These are phyloP conservation scores for Philaenus spumarius DNA, from an alignment of 1,140 invertebrate species.

Conservation along the genomic window DNA sequence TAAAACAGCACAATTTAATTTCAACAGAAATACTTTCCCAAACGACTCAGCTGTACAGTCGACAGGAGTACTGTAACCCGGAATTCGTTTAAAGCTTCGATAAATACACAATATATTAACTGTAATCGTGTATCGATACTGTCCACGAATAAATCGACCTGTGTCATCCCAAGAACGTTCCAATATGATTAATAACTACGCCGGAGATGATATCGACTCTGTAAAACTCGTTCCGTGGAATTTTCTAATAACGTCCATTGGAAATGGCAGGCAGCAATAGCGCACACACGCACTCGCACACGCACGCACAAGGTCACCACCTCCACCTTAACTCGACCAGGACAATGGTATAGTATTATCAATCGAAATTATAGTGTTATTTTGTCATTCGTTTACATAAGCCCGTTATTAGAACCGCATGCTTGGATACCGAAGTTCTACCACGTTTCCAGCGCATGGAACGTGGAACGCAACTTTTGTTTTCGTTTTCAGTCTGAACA, in stretches of 20 bases:
- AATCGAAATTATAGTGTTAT: conserved; percentile 16
- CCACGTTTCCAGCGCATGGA: too few species aligned
- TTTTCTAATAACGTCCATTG: conserved; percentile 11
- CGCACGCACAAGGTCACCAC: conserved; percentile 9
- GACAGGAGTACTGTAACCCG: too few species aligned
- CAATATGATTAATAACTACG: not conserved
- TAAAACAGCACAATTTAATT: too few species aligned
- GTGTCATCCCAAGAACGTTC: not conserved
- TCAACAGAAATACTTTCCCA: too few species aligned
- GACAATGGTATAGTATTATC: conserved; percentile 15
- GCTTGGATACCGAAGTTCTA: not conserved
- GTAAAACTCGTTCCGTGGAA: conserved; percentile 1
- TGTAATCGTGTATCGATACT: too few species aligned
- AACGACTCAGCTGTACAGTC: too few species aligned
- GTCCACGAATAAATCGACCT: too few species aligned
- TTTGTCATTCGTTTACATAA: conserved; percentile 17
- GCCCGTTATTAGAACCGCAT: conserved; percentile 1
- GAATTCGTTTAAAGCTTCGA: too few species aligned
- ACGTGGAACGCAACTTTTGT: too few species aligned
- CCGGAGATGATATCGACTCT: not conserved
- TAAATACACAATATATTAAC: too few species aligned
- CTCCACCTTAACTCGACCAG: conserved; percentile 8
- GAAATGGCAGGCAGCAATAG: not conserved
- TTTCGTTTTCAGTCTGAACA: too few species aligned
- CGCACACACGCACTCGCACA: not conserved